Conservation (phyloP, 2,888 invertebrate species). For the Sarcophaga rosellei region DNA sequence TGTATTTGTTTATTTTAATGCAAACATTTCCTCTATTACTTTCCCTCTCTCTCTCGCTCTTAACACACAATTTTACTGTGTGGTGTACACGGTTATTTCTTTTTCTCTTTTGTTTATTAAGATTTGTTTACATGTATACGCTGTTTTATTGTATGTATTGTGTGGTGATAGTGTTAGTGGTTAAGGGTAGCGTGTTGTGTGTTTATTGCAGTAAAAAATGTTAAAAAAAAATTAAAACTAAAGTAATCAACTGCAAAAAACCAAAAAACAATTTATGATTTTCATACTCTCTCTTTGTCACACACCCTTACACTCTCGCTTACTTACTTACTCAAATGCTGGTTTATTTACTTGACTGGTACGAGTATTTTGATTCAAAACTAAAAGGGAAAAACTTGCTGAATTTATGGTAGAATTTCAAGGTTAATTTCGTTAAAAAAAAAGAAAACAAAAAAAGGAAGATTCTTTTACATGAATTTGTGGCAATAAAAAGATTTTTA, state of each 20-base stretch:
- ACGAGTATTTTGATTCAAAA: background rate
- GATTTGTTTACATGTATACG: background rate
- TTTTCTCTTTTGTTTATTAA: too few relatives aligned
- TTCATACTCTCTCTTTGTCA: background rate
- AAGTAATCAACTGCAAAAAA: constrained; percentile 44
- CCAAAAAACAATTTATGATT: constrained; percentile 48
- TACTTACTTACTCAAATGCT: background rate
- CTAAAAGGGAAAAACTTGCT: background rate
- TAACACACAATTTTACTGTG: background rate
- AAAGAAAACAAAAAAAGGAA: background rate
- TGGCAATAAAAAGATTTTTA: too few relatives aligned
- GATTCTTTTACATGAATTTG: background rate
- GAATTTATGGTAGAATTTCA: background rate
- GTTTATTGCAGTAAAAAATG: constrained; percentile 10
- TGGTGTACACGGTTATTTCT: background rate
- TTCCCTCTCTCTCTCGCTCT: background rate
- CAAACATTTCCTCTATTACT: background rate
- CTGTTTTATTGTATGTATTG: background rate
- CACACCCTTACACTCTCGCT: background rate
- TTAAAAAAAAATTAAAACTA: constrained; percentile 6
- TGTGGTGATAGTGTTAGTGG: background rate
- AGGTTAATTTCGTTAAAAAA: background rate
- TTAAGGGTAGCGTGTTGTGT: background rate
- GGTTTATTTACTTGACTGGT: background rate
- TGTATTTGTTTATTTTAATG: background rate